Evolutionary conservation across 2,113 vertebrate species (phyloP).

Genomic region (Calidris pugnax): DNA sequence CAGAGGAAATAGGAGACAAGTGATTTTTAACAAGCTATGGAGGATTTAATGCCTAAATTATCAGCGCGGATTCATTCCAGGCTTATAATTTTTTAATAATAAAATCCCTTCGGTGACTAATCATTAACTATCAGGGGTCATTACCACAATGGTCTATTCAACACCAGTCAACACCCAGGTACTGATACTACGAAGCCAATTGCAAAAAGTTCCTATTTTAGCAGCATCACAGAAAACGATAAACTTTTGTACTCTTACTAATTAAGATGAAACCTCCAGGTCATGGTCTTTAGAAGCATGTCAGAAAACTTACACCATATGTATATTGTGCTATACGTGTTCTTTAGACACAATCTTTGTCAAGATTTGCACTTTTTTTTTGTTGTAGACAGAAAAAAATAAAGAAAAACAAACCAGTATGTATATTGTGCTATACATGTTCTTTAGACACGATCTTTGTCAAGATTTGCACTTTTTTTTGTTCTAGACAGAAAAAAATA

Average conservation of each 20-base stretch:
- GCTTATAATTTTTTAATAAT: neutral
- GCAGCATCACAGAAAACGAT: neutral
- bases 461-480: neutral
- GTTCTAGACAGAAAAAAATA: neutral
- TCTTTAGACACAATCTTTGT: neutral
- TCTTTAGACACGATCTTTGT: neutral
- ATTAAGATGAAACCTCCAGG: neutral
- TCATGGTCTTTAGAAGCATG: rapidly evolving
- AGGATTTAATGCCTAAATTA: neutral
- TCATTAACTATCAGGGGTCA: neutral
- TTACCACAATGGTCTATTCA: neutral
- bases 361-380: neutral
- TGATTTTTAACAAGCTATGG: neutral
- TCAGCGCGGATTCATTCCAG: neutral
- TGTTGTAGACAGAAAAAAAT: neutral
- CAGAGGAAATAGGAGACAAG: neutral
- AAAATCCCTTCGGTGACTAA: neutral
- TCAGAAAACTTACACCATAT: neutral
- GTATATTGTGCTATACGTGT: no score
- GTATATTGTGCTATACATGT: no score
- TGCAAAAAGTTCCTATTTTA: neutral
- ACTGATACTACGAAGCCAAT: neutral
- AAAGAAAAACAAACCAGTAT: neutral
- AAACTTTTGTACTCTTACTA: neutral
- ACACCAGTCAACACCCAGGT: neutral